Evolutionary conservation across 2,888 invertebrate species (phyloP).

Genomic region (Slavum lentiscoides): DNA sequence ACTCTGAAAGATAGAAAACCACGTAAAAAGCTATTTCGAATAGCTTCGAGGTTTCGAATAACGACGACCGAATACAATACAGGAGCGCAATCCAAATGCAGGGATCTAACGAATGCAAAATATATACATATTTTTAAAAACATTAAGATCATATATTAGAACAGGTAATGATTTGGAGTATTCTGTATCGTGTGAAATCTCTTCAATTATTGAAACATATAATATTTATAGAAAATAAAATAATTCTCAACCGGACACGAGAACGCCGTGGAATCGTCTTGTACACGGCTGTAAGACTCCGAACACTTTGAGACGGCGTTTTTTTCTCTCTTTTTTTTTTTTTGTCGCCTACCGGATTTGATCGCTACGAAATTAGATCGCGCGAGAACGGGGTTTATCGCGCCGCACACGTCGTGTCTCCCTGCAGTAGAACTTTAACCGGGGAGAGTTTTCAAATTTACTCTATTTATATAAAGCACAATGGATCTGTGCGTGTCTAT

Average conservation of each 20-base stretch:
- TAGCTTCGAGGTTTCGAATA: too few relatives aligned
- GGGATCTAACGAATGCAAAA: too few relatives aligned
- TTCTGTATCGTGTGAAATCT: too few relatives aligned
- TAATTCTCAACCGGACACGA: not conserved
- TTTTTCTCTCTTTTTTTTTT: not conserved
- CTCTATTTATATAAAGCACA: slow-evolving; percentile 33
- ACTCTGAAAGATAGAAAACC: too few relatives aligned
- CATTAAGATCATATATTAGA: too few relatives aligned
- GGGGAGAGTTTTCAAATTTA: slow-evolving; percentile 41
- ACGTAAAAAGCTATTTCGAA: too few relatives aligned
- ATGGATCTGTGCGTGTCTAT: slow-evolving; percentile 7
- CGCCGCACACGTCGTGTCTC: not conserved
- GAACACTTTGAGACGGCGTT: slow-evolving; percentile 31
- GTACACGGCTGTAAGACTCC: slow-evolving; percentile 26
- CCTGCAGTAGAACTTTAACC: slow-evolving; percentile 20
- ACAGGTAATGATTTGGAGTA: too few relatives aligned
- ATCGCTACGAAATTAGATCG: slow-evolving; percentile 37
- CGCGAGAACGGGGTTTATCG: not conserved
- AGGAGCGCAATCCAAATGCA: too few relatives aligned
- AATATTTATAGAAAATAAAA: too few relatives aligned
- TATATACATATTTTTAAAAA: too few relatives aligned
- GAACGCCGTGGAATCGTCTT: not conserved
- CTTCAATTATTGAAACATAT: too few relatives aligned
- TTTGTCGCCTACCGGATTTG: not conserved
- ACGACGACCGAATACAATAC: too few relatives aligned